These are phyloP conservation scores for Physocephala rufipes DNA, from an alignment of 2,888 invertebrate genomes.

Conservation along the genomic window DNA sequence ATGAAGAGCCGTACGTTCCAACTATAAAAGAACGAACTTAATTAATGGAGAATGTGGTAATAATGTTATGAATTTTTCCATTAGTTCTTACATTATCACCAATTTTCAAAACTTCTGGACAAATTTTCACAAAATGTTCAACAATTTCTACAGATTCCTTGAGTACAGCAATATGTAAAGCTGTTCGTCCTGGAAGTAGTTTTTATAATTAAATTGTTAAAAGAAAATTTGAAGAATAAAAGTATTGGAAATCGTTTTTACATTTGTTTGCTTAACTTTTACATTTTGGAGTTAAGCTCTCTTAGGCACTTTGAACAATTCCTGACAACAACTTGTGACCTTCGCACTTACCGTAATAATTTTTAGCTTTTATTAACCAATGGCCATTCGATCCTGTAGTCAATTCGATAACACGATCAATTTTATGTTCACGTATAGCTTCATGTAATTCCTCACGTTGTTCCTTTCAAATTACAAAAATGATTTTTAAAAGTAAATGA, in stretches of 20 bases:
- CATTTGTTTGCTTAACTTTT: no score
- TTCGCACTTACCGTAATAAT: slow-evolving; percentile 61
- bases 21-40: slow-evolving; percentile 66
- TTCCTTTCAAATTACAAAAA: slow-evolving; percentile 68
- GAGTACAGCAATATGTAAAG: slow-evolving; percentile 87
- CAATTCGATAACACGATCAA: slow-evolving; percentile 70
- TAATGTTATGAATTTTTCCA: no score
- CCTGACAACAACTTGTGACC: no score
- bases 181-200: slow-evolving; percentile 71
- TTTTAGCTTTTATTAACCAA: slow-evolving; percentile 61
- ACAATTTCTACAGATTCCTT: slow-evolving; percentile 85
- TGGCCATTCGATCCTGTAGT: slow-evolving; percentile 63
- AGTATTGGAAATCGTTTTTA: no score
- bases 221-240: no score
- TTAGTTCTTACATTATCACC: slow-evolving; percentile 82
- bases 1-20: slow-evolving; percentile 88
- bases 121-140: slow-evolving; percentile 76
- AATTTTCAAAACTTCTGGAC: slow-evolving; percentile 77
- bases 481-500: slow-evolving; percentile 14
- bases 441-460: slow-evolving; percentile 80
- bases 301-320: no score
- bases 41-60: neutral
- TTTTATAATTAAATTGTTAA: no score
- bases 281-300: no score
- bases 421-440: slow-evolving; percentile 74